A percentile compares a stretch with the other conserved stretches of the same genome.
Conservation (phyloP, 1,140 invertebrate species). For the Drosophila seguyi region DNA sequence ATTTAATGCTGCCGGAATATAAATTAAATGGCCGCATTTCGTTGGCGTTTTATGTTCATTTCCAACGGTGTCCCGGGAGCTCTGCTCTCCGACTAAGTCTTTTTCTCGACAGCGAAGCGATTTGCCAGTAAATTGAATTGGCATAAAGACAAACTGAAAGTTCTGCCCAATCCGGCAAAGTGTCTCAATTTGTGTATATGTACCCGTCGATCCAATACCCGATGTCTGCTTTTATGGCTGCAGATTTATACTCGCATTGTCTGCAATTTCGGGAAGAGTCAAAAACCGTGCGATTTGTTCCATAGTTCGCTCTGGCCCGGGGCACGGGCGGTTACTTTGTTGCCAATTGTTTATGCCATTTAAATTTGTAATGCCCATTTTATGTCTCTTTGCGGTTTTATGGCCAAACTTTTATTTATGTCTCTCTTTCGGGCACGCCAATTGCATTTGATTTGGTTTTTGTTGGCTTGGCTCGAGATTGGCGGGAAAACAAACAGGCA, state of each 20-base stretch:
- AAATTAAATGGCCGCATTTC: constrained; percentile 58
- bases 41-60: constrained; percentile 54
- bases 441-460: constrained; percentile 44
- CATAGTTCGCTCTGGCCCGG: constrained; percentile 25
- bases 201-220: constrained; percentile 14
- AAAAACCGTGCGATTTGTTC: constrained; percentile 48
- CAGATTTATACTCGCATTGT: constrained; percentile 30
- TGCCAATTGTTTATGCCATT: constrained; percentile 65
- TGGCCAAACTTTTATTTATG: constrained; percentile 65
- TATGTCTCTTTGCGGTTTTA: constrained; percentile 55
- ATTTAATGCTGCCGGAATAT: constrained; percentile 54
- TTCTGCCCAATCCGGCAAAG: constrained; percentile 19
- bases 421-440: constrained; percentile 31
- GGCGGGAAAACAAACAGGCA: constrained; percentile 1
- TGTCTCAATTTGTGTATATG: constrained; percentile 39
- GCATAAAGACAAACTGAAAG: constrained; percentile 55
- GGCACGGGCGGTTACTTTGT: constrained; percentile 24
- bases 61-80: constrained; percentile 18
- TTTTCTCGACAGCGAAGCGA: constrained; percentile 1
- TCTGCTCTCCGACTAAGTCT: not conserved
- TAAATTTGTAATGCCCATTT: constrained; percentile 57
- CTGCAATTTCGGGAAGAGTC: constrained; percentile 22
- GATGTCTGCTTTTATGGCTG: constrained; percentile 40
- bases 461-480: constrained; percentile 10
- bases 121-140: constrained; percentile 64